These are phyloP conservation scores for Desmodus rotundus DNA, from an alignment of 2,113 vertebrate genomes.

Conservation along the genomic window DNA sequence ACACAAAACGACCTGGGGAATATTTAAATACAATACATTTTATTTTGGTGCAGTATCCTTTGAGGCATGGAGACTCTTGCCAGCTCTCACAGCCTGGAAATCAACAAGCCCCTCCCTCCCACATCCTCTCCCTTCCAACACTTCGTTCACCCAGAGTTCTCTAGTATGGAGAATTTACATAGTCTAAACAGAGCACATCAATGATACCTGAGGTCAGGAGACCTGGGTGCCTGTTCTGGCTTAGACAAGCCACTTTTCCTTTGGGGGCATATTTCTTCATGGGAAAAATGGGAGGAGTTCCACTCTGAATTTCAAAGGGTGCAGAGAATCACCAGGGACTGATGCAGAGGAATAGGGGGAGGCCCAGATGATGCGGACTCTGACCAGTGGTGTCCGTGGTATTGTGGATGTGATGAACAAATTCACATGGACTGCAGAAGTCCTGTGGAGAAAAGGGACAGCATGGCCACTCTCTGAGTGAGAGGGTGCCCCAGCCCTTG, in stretches of 20 bases:
- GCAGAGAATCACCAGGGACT: not conserved
- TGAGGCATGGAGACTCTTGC: conserved; percentile 16
- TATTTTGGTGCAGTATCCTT: conserved; percentile 71
- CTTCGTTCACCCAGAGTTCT: not conserved
- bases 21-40: conserved; percentile 82
- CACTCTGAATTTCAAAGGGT: not conserved
- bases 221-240: not conserved
- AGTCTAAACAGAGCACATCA: not conserved
- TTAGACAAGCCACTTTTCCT: not conserved
- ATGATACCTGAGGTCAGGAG: not conserved
- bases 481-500: too few relatives aligned
- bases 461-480: too few relatives aligned
- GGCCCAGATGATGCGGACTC: too few relatives aligned
- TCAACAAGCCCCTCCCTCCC: not conserved
- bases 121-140: fast-evolving
- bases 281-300: not conserved
- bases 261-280: not conserved
- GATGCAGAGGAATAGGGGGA: not conserved
- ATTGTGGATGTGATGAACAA: too few relatives aligned
- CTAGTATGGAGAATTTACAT: not conserved
- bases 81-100: not conserved
- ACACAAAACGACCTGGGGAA: conserved; percentile 81
- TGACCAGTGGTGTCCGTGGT: too few relatives aligned
- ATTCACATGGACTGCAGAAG: too few relatives aligned
- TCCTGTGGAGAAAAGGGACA: too few relatives aligned